Conservation (phyloP, 2,888 invertebrate genomes). For the Stenurella melanura region DNA sequence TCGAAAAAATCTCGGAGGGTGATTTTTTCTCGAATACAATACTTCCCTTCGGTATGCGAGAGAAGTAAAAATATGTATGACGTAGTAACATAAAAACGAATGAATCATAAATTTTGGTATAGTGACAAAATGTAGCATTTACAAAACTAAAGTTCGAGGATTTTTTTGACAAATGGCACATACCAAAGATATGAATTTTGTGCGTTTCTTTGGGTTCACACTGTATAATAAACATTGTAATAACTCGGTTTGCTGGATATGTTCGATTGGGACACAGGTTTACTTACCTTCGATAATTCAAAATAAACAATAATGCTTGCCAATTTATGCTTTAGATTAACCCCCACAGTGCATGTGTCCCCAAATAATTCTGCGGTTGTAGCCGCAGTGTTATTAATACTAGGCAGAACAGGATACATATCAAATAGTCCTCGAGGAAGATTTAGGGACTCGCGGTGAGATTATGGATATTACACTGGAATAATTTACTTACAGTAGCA, state of each 20-base stretch:
- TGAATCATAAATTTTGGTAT: no score
- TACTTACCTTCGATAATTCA: not conserved
- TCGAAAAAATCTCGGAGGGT: no score
- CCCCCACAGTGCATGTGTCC: not conserved
- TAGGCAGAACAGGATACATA: not conserved
- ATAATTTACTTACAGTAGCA: not conserved
- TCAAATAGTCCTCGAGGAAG: conserved; percentile 6
- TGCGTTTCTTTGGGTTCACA: no score
- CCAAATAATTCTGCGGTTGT: not conserved
- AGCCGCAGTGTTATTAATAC: not conserved
- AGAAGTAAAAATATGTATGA: no score
- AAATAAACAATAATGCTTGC: not conserved
- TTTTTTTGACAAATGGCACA: no score
- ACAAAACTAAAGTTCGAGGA: no score
- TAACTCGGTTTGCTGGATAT: no score
- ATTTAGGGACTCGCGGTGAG: not conserved
- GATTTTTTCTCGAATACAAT: no score
- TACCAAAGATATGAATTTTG: no score
- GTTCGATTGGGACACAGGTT: not conserved
- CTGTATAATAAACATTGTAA: not conserved
- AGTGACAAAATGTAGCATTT: no score
- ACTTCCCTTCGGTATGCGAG: no score
- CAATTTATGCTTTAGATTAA: not conserved
- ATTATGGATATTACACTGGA: not conserved
- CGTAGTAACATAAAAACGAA: no score